Evolutionary conservation across 2,888 invertebrate species (phyloP), one percentile per base, ranked within the genome.

Genomic region (Chironomus tentans): DNA sequence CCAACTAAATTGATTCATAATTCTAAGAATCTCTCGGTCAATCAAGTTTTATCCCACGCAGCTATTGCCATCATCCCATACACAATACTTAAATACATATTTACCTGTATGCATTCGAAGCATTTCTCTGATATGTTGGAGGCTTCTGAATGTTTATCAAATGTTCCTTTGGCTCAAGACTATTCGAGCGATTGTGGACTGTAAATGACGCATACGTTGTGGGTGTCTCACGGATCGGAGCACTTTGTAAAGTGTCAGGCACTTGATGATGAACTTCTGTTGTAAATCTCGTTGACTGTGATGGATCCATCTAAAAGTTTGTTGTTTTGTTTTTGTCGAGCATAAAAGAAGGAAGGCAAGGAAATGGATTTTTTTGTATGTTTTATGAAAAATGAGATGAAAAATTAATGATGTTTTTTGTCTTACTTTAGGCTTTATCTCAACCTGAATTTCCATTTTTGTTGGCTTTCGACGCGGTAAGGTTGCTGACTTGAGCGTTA

Each of bases 131-230:
- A 77, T 82, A 84, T 78, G 79, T 80, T 80, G 78, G 80, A 77
- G 79, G 88, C 84, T 81, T 85, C 84, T 79, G 88, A 79, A 91
- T 90, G 56, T 91, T 90, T 80, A 91, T 91, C 79, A 91, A 89
- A 79, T 89, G 86, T 82, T 91, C 91, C 76, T 82, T 80, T 5
- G 88, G 88, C 79, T 88, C 88, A 76, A 88, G 80, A 73, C 87
- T 87, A 5, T 87, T 85, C 22, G 88, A 85, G 78, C 89, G 87
- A 81, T 82, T 79, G 81, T 83, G 82, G 22, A 71, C n/a, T 72
- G 81, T 80, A 50, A 83, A 79, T 50, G 83, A 83, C 76, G 83
- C 83, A 77, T 83, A 84, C 4, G 83, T 82, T 18, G 65, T 46
- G 28, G 77, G 62, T 22, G 77, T 68, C 18, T 83, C 84, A 7